Percentiles rank a stretch among this genome's conserved stretches.
Evolutionary conservation across 53 echinoderm and acorn worm species (phyloP).

Genomic region (Astropecten irregularis): DNA sequence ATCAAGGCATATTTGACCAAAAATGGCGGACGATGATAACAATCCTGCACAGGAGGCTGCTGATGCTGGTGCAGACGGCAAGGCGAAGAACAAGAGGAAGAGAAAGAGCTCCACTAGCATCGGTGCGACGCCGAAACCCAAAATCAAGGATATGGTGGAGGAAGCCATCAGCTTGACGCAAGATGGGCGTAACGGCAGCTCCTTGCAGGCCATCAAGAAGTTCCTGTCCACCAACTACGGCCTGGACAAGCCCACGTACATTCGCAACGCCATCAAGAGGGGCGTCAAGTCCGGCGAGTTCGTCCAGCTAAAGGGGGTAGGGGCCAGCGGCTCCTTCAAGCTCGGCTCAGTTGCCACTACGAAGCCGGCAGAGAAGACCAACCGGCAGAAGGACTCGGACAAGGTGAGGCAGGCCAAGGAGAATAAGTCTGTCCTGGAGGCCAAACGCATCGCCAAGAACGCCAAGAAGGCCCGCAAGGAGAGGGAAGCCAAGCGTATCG

Average conservation of each 20-base stretch:
- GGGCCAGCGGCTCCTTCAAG: conserved; percentile 72
- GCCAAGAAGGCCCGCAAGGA: conserved; percentile 38
- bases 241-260: conserved; percentile 41
- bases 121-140: conserved; percentile 37
- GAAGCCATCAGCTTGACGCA: conserved; percentile 36
- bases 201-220: conserved; percentile 69
- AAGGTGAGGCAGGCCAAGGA: conserved; percentile 3
- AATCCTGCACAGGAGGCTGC: not conserved
- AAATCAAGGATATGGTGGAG: conserved; percentile 50
- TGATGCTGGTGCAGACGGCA: not conserved
- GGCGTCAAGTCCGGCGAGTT: conserved; percentile 54
- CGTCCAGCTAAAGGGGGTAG: conserved; percentile 62
- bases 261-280: conserved; percentile 55
- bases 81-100: conserved; percentile 8
- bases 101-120: not conserved
- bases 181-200: conserved; percentile 50
- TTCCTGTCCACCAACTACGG: conserved; percentile 57
- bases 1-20: no score
- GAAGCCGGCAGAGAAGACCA: not conserved
- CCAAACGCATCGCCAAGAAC: conserved; percentile 1
- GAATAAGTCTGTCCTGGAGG: conserved; percentile 13
- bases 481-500: not conserved
- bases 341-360: not conserved
- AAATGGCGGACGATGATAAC: conserved; percentile 17
- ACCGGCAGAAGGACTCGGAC: conserved; percentile 27